phyloP scores from a whole-genome alignment of 2,113 vertebrate species.

The Ranitomeya imitator region DNA sequence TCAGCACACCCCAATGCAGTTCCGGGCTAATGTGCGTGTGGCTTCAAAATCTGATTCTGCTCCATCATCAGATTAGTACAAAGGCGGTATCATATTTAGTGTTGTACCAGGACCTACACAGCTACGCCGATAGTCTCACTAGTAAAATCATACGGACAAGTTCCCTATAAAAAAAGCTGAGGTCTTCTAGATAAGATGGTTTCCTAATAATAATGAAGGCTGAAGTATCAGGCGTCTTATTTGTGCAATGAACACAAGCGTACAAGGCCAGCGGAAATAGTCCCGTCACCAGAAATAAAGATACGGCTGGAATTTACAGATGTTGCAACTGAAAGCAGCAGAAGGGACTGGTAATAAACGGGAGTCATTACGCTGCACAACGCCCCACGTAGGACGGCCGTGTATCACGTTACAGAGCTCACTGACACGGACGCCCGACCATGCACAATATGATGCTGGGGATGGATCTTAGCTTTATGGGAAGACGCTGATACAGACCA shows the following conservation, averaged over 20 bases:
- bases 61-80: too few relatives aligned
- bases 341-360: not conserved
- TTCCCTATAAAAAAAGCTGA: too few relatives aligned
- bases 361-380: not conserved
- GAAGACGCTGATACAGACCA: too few relatives aligned
- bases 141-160: too few relatives aligned
- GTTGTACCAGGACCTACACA: too few relatives aligned
- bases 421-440: not conserved
- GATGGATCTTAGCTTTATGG: not conserved
- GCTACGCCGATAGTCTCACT: too few relatives aligned
- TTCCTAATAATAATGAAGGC: not conserved
- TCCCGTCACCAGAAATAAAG: not conserved
- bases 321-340: not conserved
- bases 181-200: not conserved
- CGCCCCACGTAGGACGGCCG: not conserved
- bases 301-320: slow-evolving; percentile 1
- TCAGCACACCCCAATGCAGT: too few relatives aligned
- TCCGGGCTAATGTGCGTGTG: too few relatives aligned
- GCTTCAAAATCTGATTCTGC: too few relatives aligned
- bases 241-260: not conserved
- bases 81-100: too few relatives aligned
- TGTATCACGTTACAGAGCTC: not conserved
- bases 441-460: not conserved
- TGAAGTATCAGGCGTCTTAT: too few relatives aligned
- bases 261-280: not conserved